Conservation (phyloP, 2,888 invertebrate species). For the Xylophagus ater region DNA sequence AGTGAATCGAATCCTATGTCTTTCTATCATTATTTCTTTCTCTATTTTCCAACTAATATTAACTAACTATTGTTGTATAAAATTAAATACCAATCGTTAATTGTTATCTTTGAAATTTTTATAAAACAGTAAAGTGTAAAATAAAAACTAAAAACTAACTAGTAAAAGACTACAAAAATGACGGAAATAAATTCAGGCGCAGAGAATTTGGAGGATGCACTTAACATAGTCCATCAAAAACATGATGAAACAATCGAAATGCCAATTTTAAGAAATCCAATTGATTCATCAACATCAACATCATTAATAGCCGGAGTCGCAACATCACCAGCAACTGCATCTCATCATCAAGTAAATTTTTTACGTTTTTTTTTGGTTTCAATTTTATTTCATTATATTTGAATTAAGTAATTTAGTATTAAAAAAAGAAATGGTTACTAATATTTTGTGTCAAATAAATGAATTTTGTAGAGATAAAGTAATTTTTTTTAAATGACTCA, state of each 20-base stretch:
- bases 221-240: slow-evolving; percentile 10
- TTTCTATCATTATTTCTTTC: too few relatives aligned
- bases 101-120: too few relatives aligned
- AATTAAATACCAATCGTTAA: too few relatives aligned
- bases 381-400: not conserved
- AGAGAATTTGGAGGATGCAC: slow-evolving; percentile 12
- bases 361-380: not conserved
- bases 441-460: not conserved
- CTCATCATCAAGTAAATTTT: slow-evolving; percentile 15
- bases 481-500: not conserved
- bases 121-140: too few relatives aligned
- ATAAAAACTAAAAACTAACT: too few relatives aligned
- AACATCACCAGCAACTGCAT: slow-evolving; percentile 1
- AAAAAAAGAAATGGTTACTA: not conserved
- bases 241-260: slow-evolving; percentile 19
- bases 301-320: not conserved
- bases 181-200: slow-evolving; percentile 11
- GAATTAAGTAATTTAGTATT: not conserved
- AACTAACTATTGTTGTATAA: too few relatives aligned
- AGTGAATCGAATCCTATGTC: too few relatives aligned
- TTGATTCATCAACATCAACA: slow-evolving; percentile 7
- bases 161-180: too few relatives aligned
- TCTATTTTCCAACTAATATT: too few relatives aligned
- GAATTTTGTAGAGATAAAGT: not conserved
- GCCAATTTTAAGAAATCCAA: slow-evolving; percentile 16